phyloP scores from a whole-genome alignment of 2,797 vertebrate species.

The Myotis daubentonii region DNA sequence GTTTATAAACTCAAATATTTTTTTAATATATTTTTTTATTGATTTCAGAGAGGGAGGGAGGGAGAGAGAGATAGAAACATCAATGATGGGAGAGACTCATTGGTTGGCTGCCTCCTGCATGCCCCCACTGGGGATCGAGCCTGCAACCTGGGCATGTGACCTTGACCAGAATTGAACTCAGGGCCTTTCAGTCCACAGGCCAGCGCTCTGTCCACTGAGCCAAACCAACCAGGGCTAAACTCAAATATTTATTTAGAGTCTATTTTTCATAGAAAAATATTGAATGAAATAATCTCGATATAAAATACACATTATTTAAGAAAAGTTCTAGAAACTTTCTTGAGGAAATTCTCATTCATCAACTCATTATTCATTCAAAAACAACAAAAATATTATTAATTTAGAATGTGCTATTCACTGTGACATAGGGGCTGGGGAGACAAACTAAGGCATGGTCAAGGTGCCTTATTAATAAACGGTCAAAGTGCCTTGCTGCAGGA shows the following conservation, averaged over 20 bases:
- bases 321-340: constrained; percentile 4
- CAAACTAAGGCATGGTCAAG: neutral
- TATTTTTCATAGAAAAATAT: neutral
- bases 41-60: too few relatives aligned
- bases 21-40: constrained; percentile 11
- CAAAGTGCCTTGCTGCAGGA: too few relatives aligned
- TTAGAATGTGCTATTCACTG: neutral
- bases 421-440: neutral
- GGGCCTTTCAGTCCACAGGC: too few relatives aligned
- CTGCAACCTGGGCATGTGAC: too few relatives aligned
- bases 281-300: neutral
- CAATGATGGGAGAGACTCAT: too few relatives aligned
- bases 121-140: too few relatives aligned
- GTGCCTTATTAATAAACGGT: too few relatives aligned
- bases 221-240: neutral
- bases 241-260: neutral
- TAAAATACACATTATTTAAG: constrained; percentile 17
- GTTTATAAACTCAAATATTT: neutral
- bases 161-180: too few relatives aligned
- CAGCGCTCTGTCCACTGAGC: too few relatives aligned
- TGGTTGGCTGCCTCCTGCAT: too few relatives aligned
- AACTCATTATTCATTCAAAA: constrained; percentile 1
- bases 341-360: constrained; percentile 26
- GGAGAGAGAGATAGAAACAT: too few relatives aligned
- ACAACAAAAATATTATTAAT: neutral